Base-by-base conservation (phyloP, 2,888 invertebrate species). In the Oscheius myriophilus region DNA sequence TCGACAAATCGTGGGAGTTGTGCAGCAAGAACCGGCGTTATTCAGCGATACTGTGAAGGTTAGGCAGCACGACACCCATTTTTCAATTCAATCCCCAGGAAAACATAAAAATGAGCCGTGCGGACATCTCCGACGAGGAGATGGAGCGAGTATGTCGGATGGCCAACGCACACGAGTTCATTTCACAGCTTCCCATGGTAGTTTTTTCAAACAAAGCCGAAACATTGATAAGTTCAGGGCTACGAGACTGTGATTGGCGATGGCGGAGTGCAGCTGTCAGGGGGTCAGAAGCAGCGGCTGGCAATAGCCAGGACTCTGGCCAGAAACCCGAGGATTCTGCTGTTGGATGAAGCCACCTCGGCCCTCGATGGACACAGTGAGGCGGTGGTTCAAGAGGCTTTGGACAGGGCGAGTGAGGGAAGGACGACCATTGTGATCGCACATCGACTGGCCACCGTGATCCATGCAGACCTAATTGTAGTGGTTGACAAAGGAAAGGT, bases 221-320 rank as follows among this genome's bases (percentile, higher is more conserved):
- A 9, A 33, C n/a, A 14, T 25, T 14, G 3, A 2, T 57, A 3
- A 46, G 26, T 49, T 46, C 26, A 78, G 46, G 78, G 78, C 1
- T 78, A 78, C 39, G 72, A 78, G 9, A 78, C 78, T 14, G 39
- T 75, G 0, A 73, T 78, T 45, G 92, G 92, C 46, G 90, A 91
- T 54, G 91, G 91, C 85, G 75, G 78, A 25, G 75, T 78, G 16
- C 78, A 78, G 54, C 59, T 78, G 23, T 75, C 75, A 0, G 78
- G 78, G 18, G 78, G 78, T 39, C 78, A 78, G 26, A 78, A 75
- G 54, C 78, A 78, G 57, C 54, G 78, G 57, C 70, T 78, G 46
- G 75, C 78, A 0, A 78, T 78, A 67, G 78, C 78, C 11, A 67
- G 78, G 68, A 78, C 78, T 0, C 45, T 78, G 12, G 71, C 72